Evolutionary conservation across 2,113 vertebrate species (phyloP), one percentile per base, ranked within the genome.

Genomic region (Mohoua ochrocephala): DNA sequence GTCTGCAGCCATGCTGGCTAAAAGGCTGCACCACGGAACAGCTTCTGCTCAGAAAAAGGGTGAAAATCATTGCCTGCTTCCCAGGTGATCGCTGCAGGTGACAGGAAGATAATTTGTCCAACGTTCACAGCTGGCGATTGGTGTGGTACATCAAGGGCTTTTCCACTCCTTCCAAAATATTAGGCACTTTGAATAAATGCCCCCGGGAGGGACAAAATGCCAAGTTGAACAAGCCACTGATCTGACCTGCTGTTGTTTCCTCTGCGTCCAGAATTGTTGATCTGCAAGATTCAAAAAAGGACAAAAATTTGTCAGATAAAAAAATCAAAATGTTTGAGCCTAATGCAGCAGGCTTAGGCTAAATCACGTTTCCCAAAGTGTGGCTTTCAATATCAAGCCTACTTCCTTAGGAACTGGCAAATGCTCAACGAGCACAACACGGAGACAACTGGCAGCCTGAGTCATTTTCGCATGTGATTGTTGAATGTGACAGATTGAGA

Each of bases 401-500:
- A 16, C 85, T 97, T 97, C 92, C 95, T 91, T 85, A 82, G 86
- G 80, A 94, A 75, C 93, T 97, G 94, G 96, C 94, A 97, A 96
- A 91, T 89, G 90, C 95, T 96, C 96, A 96, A 63, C n/a, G 9
- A 89, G 92, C 88, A 83, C 87, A 84, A 87, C 85, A 78, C 9
- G 1, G 59, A 93, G 95, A 84, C 92, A 96, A 93, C 95, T 86
- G 95, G 94, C 91, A 93, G 90, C 75, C 81, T 96, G 94, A 96
- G 93, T 94, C 92, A 92, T 74, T 93, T 94, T 93, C 4, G 0
- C 94, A 87, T 96, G 94, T 74, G 95, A 93, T 89, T 93, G 94
- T 93, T 95, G 95, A 96, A 92, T 92, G 94, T 96, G 96, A 91
- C 95, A 96, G 95, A 95, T 93, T 96, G 93, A 93, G 95, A 95